Conservation (phyloP, 37 sponge, comb jelly and placozoan genomes). For the Beroe forskalii region DNA sequence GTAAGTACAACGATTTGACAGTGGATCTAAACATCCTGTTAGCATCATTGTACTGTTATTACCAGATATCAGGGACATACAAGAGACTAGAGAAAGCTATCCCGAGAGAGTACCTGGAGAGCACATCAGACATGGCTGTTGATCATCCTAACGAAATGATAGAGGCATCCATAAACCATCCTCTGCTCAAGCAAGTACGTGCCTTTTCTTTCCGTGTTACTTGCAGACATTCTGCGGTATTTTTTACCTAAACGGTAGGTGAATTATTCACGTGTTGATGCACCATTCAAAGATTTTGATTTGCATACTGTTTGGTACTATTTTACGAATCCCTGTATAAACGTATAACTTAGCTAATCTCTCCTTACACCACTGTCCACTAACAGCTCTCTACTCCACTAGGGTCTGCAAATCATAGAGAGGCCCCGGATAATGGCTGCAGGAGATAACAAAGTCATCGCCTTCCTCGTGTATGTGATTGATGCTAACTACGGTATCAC, state of each 20-base stretch:
- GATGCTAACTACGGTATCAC: constrained; percentile 60
- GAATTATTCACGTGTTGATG: too few species aligned
- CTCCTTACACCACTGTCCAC: background rate
- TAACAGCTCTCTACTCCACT: too few species aligned
- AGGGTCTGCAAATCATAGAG: constrained; percentile 59
- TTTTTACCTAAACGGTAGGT: too few species aligned
- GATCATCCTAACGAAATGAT: constrained; percentile 28
- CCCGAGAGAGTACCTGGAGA: constrained; percentile 51
- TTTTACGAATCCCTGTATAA: too few species aligned
- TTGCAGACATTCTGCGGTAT: too few species aligned
- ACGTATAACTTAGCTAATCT: too few species aligned
- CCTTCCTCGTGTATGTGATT: constrained; percentile 18
- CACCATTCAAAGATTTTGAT: too few species aligned
- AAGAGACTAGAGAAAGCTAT: constrained; percentile 56
- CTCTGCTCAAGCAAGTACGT: constrained; percentile 52
- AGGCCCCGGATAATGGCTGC: background rate
- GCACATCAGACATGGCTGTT: background rate
- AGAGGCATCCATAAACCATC: constrained; percentile 57
- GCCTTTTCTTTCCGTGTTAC: too few species aligned
- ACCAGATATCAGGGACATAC: constrained; percentile 48
- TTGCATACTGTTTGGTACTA: too few species aligned
- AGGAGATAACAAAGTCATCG: constrained; percentile 4
- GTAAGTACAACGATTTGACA: too few species aligned
- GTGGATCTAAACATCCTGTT: too few species aligned
- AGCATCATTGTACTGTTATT: too few species aligned